Base-by-base conservation (phyloP, 2,888 invertebrate genomes). In the Blomia tropicalis region DNA sequence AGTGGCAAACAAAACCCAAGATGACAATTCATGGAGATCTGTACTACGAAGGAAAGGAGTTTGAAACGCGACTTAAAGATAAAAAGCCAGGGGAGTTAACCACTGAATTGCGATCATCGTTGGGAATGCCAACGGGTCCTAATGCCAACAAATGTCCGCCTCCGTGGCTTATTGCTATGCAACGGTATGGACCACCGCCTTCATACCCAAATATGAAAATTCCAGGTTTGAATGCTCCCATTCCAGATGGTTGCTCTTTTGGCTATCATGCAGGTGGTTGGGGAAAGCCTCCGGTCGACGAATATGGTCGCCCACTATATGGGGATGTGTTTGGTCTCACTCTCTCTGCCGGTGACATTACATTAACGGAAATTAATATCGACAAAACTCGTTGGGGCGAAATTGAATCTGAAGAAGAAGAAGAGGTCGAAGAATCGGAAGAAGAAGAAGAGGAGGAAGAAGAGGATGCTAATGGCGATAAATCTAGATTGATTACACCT, bases 221-320 rank as follows among this genome's bases (percentile, higher is more conserved):
- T 64, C 65, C 67, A 27, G 69, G 69, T 1, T 77, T 98, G 4
- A 98, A 96, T 77, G 93, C 95, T 1, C 93, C 96, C 0, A 98
- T 98, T 70, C 98, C 98, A 0, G 96, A 95, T 65, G 64, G 85
- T 1, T 96, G 95, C 72, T 87, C 92, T 0, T 98, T 98, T 75
- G 98, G 98, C 22, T 98, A 98, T 75, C 96, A 98, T 77, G 95
- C 96, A 0, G 98, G 93, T 43, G 96, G 96, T 29, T 98, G 96
- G 96, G 96, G 98, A 65, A 98, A 98, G 74, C 98, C 98, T 14
- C 98, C 98, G 0, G 98, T 98, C 0, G 98, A 98, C 75, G 96
- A 96, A 75, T 85, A 84, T 66, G 98, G 98, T 41, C 87, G 92
- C 73, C 98, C 98, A 0, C 77, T 98, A 1, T 99, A 99, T 73